These are phyloP conservation scores for Nibea albiflora DNA, from an alignment of 2,113 vertebrate species.

Conservation along the genomic window DNA sequence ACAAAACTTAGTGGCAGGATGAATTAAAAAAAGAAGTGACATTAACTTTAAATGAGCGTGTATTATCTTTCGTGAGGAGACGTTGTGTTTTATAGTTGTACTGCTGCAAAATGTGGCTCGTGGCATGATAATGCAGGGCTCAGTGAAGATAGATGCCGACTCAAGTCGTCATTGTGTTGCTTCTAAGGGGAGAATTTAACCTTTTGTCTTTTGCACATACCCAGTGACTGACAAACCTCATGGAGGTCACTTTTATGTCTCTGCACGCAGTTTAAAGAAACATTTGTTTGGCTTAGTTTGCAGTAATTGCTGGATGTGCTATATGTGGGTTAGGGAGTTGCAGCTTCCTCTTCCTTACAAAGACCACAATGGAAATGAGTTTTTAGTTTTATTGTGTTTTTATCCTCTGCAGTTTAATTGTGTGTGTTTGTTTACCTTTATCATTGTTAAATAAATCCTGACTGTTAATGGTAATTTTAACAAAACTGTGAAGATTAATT, in stretches of 20 bases:
- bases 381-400: background rate
- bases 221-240: background rate
- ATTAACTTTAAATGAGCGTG: background rate
- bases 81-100: background rate
- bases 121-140: background rate
- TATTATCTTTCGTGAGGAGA: background rate
- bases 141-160: background rate
- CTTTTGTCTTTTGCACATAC: background rate
- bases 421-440: background rate
- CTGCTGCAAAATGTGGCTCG: background rate
- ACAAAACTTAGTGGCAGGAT: background rate
- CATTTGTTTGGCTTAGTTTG: background rate
- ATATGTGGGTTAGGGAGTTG: background rate
- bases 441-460: background rate
- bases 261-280: background rate
- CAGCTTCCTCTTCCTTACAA: background rate
- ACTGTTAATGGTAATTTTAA: background rate
- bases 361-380: background rate
- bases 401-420: background rate
- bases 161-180: background rate
- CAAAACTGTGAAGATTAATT: background rate
- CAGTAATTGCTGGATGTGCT: constrained; percentile 2
- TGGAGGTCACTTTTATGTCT: background rate
- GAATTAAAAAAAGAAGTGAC: background rate
- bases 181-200: background rate